These are phyloP conservation scores for Austrofundulus limnaeus DNA, from an alignment of 2,113 vertebrate genomes.

Conservation along the genomic window DNA sequence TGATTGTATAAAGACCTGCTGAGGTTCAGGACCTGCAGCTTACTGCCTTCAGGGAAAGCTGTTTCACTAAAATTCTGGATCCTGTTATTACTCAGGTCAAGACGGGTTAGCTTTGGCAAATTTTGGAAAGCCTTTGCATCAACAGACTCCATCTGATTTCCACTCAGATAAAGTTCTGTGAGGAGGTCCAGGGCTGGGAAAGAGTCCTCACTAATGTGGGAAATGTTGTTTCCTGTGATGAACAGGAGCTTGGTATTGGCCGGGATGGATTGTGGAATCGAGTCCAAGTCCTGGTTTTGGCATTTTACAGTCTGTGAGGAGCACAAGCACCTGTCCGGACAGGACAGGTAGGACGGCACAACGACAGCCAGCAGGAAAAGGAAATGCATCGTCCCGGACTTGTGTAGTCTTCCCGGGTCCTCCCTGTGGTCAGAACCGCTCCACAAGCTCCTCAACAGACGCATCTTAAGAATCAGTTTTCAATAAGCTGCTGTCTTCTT, in stretches of 20 bases:
- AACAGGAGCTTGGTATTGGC: constrained; percentile 81
- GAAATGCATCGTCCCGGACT: constrained; percentile 33
- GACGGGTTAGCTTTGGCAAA: constrained; percentile 81
- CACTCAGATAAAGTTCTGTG: constrained; percentile 82
- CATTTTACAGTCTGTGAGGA: constrained; percentile 88
- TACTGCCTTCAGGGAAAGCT: constrained; percentile 77
- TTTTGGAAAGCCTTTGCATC: constrained; percentile 78
- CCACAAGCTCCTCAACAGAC: constrained; percentile 36
- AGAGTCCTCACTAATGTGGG: constrained; percentile 70
- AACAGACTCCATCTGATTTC: constrained; percentile 81
- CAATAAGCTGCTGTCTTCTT: constrained; percentile 18
- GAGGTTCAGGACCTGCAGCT: constrained; percentile 80
- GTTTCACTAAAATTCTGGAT: constrained; percentile 75
- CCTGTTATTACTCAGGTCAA: constrained; percentile 90
- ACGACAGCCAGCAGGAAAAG: constrained; percentile 61
- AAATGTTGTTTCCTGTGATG: constrained; percentile 85
- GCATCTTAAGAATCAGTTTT: constrained; percentile 47
- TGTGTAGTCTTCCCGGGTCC: constrained; percentile 16
- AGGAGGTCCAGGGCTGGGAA: constrained; percentile 83
- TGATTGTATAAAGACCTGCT: constrained; percentile 63
- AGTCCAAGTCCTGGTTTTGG: constrained; percentile 81
- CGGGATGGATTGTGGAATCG: constrained; percentile 83
- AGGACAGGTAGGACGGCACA: constrained; percentile 66
- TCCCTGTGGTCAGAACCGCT: constrained; percentile 23
- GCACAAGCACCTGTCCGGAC: constrained; percentile 85